Conservation (phyloP, 2,797 vertebrate species). For the Monodelphis domestica region DNA sequence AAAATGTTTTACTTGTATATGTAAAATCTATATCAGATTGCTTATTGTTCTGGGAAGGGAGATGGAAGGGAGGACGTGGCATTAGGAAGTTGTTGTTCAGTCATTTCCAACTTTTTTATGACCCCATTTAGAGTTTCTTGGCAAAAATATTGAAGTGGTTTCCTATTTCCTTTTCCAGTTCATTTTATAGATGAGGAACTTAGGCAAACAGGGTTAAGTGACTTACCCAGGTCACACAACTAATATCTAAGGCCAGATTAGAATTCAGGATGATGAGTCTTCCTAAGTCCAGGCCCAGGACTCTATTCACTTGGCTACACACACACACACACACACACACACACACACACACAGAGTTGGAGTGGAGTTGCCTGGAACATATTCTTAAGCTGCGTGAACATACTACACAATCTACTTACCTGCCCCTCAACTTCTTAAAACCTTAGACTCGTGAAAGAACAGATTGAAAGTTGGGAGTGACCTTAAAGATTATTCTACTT, state of each 20-base stretch:
- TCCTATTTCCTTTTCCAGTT: too few species aligned
- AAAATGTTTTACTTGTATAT: too few species aligned
- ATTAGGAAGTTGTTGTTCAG: too few species aligned
- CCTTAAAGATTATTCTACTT: not conserved
- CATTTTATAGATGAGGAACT: too few species aligned
- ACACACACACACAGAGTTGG: not conserved
- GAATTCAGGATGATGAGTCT: not conserved
- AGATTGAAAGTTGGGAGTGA: not conserved
- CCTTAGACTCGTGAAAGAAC: not conserved
- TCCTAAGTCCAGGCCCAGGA: not conserved
- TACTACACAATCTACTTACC: slow-evolving; percentile 62
- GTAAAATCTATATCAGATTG: too few species aligned
- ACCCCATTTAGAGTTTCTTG: too few species aligned
- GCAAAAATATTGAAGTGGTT: too few species aligned
- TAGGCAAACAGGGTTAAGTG: too few species aligned
- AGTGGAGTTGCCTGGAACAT: slow-evolving; percentile 65
- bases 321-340: not conserved
- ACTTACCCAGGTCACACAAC: too few species aligned
- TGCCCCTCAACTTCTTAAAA: slow-evolving; percentile 46
- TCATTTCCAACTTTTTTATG: too few species aligned
- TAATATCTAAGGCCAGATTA: not conserved
- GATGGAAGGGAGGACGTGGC: too few species aligned
- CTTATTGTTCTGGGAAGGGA: too few species aligned
- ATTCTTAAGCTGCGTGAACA: slow-evolving; percentile 62
- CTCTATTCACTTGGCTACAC: not conserved